Evolutionary conservation across 2,888 invertebrate genomes (phyloP).

Genomic region (Cepaea hortensis): DNA sequence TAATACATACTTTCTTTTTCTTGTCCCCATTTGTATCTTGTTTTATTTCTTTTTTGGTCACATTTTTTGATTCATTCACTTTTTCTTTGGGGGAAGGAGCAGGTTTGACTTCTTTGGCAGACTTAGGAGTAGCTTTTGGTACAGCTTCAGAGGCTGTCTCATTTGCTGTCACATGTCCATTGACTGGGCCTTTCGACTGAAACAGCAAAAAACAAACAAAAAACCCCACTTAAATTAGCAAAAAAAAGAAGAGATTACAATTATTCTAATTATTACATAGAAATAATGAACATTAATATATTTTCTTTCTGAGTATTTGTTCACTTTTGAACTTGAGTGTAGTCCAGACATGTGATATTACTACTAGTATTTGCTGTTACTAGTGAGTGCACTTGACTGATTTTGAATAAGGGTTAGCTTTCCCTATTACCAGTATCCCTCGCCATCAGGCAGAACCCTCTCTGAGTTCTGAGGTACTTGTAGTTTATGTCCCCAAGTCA

Average conservation of each 20-base stretch:
- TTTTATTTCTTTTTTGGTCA: constrained; percentile 33
- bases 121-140: constrained; percentile 48
- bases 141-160: constrained; percentile 51
- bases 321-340: too few species aligned
- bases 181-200: constrained; percentile 59
- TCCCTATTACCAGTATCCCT: too few species aligned
- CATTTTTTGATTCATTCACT: constrained; percentile 46
- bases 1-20: constrained; percentile 55
- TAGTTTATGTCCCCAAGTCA: too few species aligned
- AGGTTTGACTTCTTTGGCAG: constrained; percentile 49
- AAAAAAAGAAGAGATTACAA: not conserved
- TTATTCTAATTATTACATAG: not conserved
- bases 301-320: too few species aligned
- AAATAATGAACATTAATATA: too few species aligned
- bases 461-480: too few species aligned
- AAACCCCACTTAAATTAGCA: not conserved
- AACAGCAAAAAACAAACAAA: not conserved
- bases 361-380: too few species aligned
- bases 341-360: too few species aligned
- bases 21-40: constrained; percentile 51
- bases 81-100: constrained; percentile 46
- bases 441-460: too few species aligned
- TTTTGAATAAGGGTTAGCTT: too few species aligned
- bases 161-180: constrained; percentile 60
- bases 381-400: too few species aligned